Evolutionary conservation across 1,140 invertebrate genomes (phyloP).

Genomic region (Choristoneura fumiferana): DNA sequence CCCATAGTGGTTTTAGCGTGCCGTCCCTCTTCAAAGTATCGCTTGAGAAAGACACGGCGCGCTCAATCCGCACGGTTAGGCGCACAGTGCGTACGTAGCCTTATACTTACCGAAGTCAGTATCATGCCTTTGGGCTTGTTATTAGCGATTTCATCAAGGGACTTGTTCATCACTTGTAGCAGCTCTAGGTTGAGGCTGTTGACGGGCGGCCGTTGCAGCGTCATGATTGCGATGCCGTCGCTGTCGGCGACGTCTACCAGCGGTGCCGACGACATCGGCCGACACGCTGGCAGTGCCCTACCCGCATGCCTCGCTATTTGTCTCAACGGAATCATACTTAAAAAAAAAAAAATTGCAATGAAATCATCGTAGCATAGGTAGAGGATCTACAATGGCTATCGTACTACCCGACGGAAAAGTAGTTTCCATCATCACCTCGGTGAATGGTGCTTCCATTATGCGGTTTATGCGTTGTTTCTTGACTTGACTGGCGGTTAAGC

Average conservation of each 20-base stretch:
- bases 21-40: too few species aligned
- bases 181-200: constrained; percentile 91
- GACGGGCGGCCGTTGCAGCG: constrained; percentile 87
- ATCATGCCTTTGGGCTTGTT: constrained; percentile 87
- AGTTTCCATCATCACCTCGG: too few species aligned
- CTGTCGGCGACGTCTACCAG: constrained; percentile 78
- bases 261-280: constrained; percentile 49
- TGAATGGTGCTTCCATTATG: too few species aligned
- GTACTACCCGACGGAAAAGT: too few species aligned
- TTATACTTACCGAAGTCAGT: constrained; percentile 85
- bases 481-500: too few species aligned
- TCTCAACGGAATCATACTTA: constrained; percentile 54
- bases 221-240: constrained; percentile 84
- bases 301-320: constrained; percentile 39
- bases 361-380: too few species aligned
- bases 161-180: constrained; percentile 81
- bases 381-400: too few species aligned
- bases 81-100: too few species aligned
- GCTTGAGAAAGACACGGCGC: too few species aligned
- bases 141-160: constrained; percentile 83
- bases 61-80: too few species aligned
- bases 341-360: constrained; percentile 27
- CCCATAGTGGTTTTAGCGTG: too few species aligned
- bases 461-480: too few species aligned
- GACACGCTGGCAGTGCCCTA: constrained; percentile 35